phyloP scores from a whole-genome alignment of 2,888 invertebrate species.

The Ophraella communa region DNA sequence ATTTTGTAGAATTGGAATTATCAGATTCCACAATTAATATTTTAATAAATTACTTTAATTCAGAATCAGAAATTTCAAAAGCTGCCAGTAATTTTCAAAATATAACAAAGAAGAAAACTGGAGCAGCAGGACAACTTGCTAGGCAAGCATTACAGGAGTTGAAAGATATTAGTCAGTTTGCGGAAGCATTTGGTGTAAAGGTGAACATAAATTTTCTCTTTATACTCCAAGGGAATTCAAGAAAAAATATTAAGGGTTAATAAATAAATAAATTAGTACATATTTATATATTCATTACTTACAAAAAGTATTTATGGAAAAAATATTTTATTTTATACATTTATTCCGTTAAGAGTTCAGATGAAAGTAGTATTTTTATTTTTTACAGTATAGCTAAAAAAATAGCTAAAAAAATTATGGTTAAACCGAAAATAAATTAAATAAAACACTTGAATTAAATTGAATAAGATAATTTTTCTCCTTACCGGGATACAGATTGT shows the following conservation, averaged over 20 bases:
- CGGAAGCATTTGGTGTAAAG: conserved; percentile 77
- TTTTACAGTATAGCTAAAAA: too few relatives aligned
- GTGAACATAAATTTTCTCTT: conserved; percentile 61
- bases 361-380: too few relatives aligned
- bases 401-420: too few relatives aligned
- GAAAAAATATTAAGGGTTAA: background rate
- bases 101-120: conserved; percentile 70
- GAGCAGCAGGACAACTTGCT: conserved; percentile 71
- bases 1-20: conserved; percentile 71
- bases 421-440: too few relatives aligned
- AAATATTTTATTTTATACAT: too few relatives aligned
- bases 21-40: conserved; percentile 70
- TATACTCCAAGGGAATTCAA: background rate
- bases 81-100: conserved; percentile 67
- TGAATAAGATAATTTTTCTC: too few relatives aligned
- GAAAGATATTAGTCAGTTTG: conserved; percentile 73
- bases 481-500: too few relatives aligned
- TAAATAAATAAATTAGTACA: too few relatives aligned
- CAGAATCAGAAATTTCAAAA: conserved; percentile 69
- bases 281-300: too few relatives aligned
- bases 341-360: too few relatives aligned
- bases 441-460: too few relatives aligned
- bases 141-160: conserved; percentile 77
- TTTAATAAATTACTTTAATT: conserved; percentile 71
- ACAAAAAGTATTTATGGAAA: too few relatives aligned